These are phyloP conservation scores for Eristalinus sepulchralis DNA, from an alignment of 2,888 invertebrate genomes.

Conservation along the genomic window DNA sequence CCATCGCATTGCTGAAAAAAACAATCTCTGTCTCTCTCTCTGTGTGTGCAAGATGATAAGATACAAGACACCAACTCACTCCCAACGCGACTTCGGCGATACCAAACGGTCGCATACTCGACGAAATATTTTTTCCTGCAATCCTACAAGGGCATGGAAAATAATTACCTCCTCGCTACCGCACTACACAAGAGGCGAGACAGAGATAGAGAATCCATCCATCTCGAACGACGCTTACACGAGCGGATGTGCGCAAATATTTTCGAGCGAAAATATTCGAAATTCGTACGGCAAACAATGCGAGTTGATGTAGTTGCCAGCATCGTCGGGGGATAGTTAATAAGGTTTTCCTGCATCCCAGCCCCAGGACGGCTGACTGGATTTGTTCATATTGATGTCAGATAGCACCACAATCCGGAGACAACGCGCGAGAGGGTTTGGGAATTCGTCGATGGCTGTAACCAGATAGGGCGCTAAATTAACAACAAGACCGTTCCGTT, in stretches of 20 bases:
- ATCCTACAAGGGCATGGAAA: conserved; percentile 69
- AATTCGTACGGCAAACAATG: conserved; percentile 67
- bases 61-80: conserved; percentile 11
- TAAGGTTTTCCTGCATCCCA: conserved; percentile 63
- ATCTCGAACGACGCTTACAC: conserved; percentile 26
- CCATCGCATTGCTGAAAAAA: background rate
- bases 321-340: conserved; percentile 50
- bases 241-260: conserved; percentile 69
- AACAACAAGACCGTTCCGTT: conserved; percentile 65
- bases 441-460: conserved; percentile 55
- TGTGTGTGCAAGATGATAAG: conserved; percentile 57
- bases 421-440: conserved; percentile 16
- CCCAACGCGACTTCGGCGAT: conserved; percentile 21
- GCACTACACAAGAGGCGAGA: background rate
- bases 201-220: conserved; percentile 21
- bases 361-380: conserved; percentile 22
- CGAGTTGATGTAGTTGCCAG: conserved; percentile 55
- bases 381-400: conserved; percentile 54
- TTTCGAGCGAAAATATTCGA: conserved; percentile 68
- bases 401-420: conserved; percentile 46
- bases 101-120: conserved; percentile 60
- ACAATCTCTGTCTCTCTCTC: background rate
- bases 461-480: conserved; percentile 70
- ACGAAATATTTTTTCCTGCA: conserved; percentile 60
- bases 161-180: conserved; percentile 65